Evolutionary conservation across 2,113 vertebrate species (phyloP).

Genomic region (Mustela nigripes): DNA sequence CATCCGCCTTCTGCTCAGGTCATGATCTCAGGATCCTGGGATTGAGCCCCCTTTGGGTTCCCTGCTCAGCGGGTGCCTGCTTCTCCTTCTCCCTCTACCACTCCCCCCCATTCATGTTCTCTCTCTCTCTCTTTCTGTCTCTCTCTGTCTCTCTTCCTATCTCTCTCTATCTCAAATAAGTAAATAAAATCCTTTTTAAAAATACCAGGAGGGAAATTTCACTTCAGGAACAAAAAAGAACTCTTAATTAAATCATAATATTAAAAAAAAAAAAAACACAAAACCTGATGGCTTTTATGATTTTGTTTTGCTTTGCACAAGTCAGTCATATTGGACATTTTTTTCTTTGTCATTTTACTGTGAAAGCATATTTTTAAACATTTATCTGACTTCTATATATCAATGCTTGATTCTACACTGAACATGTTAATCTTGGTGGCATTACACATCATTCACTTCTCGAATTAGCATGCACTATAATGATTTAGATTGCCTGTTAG

Average conservation of each 20-base stretch:
- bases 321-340: neutral
- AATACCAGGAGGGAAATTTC: neutral
- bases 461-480: neutral
- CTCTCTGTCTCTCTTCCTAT: neutral
- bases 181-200: neutral
- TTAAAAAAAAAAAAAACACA: neutral
- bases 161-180: neutral
- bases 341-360: neutral
- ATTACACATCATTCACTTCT: neutral
- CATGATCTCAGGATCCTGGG: neutral
- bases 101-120: neutral
- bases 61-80: neutral
- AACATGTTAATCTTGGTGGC: neutral
- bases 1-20: neutral
- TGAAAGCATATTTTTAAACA: neutral
- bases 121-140: neutral
- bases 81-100: neutral
- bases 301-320: neutral
- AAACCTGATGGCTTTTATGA: neutral
- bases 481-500: too few relatives aligned
- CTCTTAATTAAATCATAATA: neutral
- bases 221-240: neutral
- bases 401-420: neutral
- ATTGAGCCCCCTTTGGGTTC: neutral
- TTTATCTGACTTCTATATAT: constrained; percentile 37